Base-by-base conservation (phyloP, 2,113 vertebrate species). In the Suricata suricatta region DNA sequence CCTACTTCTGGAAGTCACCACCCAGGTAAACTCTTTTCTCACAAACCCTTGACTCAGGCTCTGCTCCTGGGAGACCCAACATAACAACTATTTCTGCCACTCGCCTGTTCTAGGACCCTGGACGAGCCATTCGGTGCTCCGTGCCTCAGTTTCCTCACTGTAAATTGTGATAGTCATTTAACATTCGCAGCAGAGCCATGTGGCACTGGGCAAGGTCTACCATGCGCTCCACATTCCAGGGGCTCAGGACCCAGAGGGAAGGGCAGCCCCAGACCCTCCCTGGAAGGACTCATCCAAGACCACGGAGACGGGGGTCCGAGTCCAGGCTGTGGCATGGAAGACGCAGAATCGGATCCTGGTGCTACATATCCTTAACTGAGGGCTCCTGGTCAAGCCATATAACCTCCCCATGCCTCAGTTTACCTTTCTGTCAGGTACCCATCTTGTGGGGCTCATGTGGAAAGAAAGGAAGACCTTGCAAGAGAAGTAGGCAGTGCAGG, bases 281-380 rank as follows among this genome's bases (percentile, higher is more conserved):
- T 5, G 21, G 35, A 68, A 63, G 68, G 15, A 35, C 8, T 33
- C 35, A 47, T 54, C 38, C 0, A 16, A 63, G 41, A 33, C 1
- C 0, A 31, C 4, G 23, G 29, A 50, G 44, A 29, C 0, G 11
- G 1, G 27, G 74, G 17, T 9, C 3, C 0, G 0, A 21, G 50
- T 63, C 50, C 72, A 63, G 81, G 74, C 72, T 33, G 12, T 1
- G 57, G 19, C 5, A 1, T 7, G n/a, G 52, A 68, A 90, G 41
- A 72, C 15, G 21, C 9, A 25, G 47, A 38, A 27, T 29, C 21
- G 6, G 77, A 82, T 8, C 60, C 50, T 14, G 21, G 35, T 33
- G 76, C 76, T 47, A 4, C 17, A 9, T 54, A 38, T 3, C 33
- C 47, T 54, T 27, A 47, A 0, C 63, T 63, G 23, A 4, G 7